Conservation (phyloP, 2,797 vertebrate genomes). For the Falco novaeseelandiae region DNA sequence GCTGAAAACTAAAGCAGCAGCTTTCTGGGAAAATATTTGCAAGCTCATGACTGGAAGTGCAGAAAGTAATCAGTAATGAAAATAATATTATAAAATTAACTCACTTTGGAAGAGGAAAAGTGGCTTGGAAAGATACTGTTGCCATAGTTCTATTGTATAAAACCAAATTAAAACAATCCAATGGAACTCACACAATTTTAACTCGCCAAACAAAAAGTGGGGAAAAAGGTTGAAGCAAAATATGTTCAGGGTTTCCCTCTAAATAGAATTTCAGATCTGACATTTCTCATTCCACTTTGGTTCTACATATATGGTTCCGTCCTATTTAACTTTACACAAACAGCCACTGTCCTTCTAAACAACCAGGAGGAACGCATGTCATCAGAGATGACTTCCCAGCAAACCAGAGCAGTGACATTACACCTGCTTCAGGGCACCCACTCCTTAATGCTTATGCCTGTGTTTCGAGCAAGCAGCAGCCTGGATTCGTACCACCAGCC, state of each 20-base stretch:
- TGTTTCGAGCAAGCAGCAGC: background rate
- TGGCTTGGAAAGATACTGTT: background rate
- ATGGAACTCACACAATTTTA: background rate
- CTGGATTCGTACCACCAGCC: background rate
- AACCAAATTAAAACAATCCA: background rate
- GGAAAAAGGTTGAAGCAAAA: background rate
- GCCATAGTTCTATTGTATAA: background rate
- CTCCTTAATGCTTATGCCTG: background rate
- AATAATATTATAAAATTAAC: background rate
- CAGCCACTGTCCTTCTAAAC: background rate
- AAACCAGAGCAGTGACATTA: background rate
- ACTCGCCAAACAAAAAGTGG: background rate
- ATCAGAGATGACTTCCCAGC: background rate
- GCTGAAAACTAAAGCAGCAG: background rate
- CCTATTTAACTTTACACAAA: background rate
- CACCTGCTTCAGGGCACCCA: background rate
- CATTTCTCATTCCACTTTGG: background rate
- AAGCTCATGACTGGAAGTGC: background rate
- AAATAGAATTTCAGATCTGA: background rate
- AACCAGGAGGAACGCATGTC: background rate
- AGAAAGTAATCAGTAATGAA: background rate
- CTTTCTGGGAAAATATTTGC: background rate
- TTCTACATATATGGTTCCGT: background rate
- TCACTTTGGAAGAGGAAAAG: background rate
- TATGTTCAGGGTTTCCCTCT: background rate